These are phyloP conservation scores for Brachyptera risi DNA, from an alignment of 2,888 invertebrate genomes.

Conservation along the genomic window DNA sequence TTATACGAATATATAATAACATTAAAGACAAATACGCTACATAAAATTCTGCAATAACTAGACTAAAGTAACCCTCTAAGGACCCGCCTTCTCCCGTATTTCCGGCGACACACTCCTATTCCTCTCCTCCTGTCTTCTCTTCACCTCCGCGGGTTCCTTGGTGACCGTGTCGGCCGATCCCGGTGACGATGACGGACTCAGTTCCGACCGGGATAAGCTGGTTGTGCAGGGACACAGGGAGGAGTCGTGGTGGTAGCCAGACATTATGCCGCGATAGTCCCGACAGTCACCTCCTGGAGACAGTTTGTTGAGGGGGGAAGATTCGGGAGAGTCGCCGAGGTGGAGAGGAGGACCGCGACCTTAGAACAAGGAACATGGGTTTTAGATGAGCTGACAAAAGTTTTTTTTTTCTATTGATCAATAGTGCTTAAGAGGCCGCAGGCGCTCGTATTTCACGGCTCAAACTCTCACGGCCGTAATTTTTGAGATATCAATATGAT, in stretches of 20 bases:
- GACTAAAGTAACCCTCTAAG: too few species aligned
- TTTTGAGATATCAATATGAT: too few species aligned
- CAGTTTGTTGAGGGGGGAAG: not conserved
- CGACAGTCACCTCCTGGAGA: not conserved
- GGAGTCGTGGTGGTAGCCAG: not conserved
- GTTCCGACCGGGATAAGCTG: not conserved
- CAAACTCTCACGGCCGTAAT: too few species aligned
- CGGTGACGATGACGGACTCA: not conserved
- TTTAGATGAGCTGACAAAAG: too few species aligned
- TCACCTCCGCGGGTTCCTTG: not conserved
- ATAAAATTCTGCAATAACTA: too few species aligned
- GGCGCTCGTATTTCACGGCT: too few species aligned
- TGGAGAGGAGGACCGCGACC: not conserved
- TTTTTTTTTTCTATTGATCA: too few species aligned
- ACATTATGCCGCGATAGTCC: conserved; percentile 8
- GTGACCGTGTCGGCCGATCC: not conserved
- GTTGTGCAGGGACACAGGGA: conserved; percentile 2
- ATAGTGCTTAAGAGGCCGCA: too few species aligned
- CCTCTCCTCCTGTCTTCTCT: not conserved
- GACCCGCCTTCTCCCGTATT: too few species aligned
- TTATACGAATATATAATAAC: too few species aligned
- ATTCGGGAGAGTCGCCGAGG: not conserved
- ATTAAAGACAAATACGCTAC: too few species aligned
- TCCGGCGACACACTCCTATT: not conserved
- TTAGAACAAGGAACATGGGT: too few species aligned